These are phyloP conservation scores for Brachionus manjavacas DNA, from an alignment of 1,140 invertebrate genomes.

Conservation along the genomic window DNA sequence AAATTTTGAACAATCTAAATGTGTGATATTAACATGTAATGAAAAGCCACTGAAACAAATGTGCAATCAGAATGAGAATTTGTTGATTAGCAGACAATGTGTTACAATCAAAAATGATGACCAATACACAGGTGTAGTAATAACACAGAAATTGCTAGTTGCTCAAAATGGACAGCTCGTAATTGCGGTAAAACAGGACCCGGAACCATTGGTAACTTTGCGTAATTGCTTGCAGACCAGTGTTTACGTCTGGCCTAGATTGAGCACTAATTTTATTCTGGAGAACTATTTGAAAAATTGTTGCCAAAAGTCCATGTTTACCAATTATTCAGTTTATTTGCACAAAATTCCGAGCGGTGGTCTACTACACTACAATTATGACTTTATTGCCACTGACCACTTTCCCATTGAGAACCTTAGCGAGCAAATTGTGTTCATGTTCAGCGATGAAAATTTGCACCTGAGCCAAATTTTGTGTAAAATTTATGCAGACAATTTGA, in stretches of 20 bases:
- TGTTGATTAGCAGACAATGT: constrained; percentile 28
- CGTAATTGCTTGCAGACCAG: neutral
- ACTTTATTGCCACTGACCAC: constrained; percentile 22
- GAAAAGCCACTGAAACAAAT: constrained; percentile 34
- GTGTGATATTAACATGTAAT: neutral
- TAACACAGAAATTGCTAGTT: constrained; percentile 31
- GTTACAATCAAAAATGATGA: neutral
- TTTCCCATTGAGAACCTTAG: constrained; percentile 41
- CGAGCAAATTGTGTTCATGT: constrained; percentile 39
- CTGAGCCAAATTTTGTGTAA: constrained; percentile 26
- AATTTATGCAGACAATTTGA: constrained; percentile 32
- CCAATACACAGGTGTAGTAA: neutral
- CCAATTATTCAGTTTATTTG: neutral
- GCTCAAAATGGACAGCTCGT: neutral
- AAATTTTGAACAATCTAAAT: constrained; percentile 24
- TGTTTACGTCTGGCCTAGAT: constrained; percentile 25
- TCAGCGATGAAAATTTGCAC: neutral
- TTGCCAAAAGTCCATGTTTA: constrained; percentile 1
- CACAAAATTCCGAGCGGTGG: neutral
- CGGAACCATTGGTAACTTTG: neutral
- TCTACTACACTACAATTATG: neutral
- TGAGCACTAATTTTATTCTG: constrained; percentile 35
- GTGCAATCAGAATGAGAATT: neutral
- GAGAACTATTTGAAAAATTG: constrained; percentile 37
- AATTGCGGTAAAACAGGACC: neutral